Percentiles rank a stretch among this genome's conserved stretches.
Conservation (phyloP, 1,140 invertebrate species). For the Copidosoma floridanum region DNA sequence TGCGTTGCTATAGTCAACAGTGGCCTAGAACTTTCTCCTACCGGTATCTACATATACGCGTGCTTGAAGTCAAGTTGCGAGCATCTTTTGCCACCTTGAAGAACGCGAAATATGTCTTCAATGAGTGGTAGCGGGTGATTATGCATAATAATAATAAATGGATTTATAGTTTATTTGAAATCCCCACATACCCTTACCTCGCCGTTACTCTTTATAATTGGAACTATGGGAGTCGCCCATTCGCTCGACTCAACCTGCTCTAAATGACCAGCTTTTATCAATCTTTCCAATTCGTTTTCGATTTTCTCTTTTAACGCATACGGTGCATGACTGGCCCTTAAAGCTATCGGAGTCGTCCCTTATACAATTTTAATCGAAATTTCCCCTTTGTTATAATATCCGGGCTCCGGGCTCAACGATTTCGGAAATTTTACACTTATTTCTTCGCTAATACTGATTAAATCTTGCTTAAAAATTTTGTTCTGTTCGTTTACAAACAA, state of each 20-base stretch:
- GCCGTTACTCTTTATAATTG: background rate
- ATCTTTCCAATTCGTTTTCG: conserved; percentile 34
- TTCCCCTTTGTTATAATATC: conserved; percentile 13
- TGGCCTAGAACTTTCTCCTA: background rate
- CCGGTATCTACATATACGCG: conserved; percentile 21
- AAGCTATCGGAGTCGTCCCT: background rate
- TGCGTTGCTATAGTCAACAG: conserved; percentile 31
- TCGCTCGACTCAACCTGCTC: background rate
- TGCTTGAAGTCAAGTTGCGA: conserved; percentile 9
- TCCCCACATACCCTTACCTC: background rate
- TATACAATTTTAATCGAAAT: conserved; percentile 8
- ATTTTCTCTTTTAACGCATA: conserved; percentile 13
- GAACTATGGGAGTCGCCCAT: background rate
- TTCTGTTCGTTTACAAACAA: background rate
- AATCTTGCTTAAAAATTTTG: too few species aligned
- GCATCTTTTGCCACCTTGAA: conserved; percentile 2
- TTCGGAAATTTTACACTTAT: background rate
- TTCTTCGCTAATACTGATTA: too few species aligned
- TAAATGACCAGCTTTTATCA: background rate
- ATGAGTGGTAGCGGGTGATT: conserved; percentile 47
- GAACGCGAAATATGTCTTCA: background rate
- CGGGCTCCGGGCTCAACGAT: conserved; percentile 7
- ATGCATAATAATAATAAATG: conserved; percentile 41
- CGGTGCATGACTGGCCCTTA: conserved; percentile 14
- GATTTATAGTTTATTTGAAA: conserved; percentile 51